Percentiles rank a stretch among this genome's conserved stretches.
Evolutionary conservation across 1,140 invertebrate genomes (phyloP).

Genomic region (Eciton burchellii): DNA sequence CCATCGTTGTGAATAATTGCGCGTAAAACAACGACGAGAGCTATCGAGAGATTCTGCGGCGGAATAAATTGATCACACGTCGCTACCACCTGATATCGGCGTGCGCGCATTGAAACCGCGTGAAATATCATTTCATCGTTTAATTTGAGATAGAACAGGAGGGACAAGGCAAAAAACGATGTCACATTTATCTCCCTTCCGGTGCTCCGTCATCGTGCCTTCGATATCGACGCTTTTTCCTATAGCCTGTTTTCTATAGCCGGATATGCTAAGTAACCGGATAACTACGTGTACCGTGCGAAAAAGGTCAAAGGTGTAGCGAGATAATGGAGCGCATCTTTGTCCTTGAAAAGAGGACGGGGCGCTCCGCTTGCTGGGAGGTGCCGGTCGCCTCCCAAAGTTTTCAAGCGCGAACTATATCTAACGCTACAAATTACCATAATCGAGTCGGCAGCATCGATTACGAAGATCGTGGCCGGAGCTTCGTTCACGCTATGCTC

Average conservation of each 20-base stretch:
- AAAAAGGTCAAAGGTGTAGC: constrained; percentile 59
- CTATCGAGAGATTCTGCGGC: constrained; percentile 18
- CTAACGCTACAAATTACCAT: constrained; percentile 56
- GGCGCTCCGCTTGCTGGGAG: constrained; percentile 27
- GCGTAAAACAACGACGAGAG: constrained; percentile 19
- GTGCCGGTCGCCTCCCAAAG: constrained; percentile 41
- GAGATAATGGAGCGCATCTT: constrained; percentile 63
- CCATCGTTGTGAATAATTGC: constrained; percentile 52
- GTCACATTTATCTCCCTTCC: not conserved
- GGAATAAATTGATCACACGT: constrained; percentile 40
- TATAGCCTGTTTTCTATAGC: constrained; percentile 27
- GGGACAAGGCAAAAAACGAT: not conserved
- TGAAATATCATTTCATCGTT: constrained; percentile 3
- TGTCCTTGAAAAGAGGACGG: constrained; percentile 68
- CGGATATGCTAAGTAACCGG: constrained; percentile 44
- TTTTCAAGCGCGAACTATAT: constrained; percentile 53
- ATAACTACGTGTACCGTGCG: constrained; percentile 22
- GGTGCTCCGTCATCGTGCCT: not conserved
- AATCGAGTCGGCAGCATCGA: constrained; percentile 58
- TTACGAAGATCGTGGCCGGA: constrained; percentile 47
- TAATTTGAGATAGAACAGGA: not conserved
- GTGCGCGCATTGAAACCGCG: not conserved
- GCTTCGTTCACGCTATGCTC: constrained; percentile 46
- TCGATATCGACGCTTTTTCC: constrained; percentile 18
- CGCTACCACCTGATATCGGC: constrained; percentile 25